Conservation (phyloP, 2,797 vertebrate genomes). For the Lophius americanus region DNA sequence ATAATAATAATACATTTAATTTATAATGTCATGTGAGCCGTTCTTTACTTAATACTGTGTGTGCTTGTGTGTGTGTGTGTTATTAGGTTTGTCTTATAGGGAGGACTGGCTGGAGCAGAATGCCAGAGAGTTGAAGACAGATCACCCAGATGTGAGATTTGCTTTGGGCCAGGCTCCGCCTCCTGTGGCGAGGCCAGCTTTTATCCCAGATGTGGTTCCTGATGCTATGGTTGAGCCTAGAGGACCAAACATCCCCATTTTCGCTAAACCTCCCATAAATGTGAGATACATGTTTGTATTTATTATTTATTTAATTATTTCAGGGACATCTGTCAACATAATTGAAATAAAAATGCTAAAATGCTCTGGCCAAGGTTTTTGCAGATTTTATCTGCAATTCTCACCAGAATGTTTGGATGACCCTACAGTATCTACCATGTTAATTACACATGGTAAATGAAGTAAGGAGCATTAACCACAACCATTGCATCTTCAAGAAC, state of each 20-base stretch:
- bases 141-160: conserved; percentile 74
- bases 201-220: conserved; percentile 19
- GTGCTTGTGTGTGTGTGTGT: conserved; percentile 14
- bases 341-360: background rate
- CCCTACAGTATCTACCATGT: too few species aligned
- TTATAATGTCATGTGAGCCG: too few species aligned
- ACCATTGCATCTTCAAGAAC: too few species aligned
- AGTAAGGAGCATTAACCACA: too few species aligned
- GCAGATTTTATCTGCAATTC: background rate
- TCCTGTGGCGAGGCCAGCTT: conserved; percentile 33
- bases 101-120: conserved; percentile 75
- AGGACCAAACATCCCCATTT: conserved; percentile 57
- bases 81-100: conserved; percentile 75
- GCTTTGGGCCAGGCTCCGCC: conserved; percentile 24
- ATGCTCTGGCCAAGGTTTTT: too few species aligned
- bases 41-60: background rate
- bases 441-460: too few species aligned
- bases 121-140: conserved; percentile 73
- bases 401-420: too few species aligned
- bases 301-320: background rate
- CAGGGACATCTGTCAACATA: background rate
- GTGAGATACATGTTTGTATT: conserved; percentile 41
- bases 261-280: conserved; percentile 73
- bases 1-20: too few species aligned
- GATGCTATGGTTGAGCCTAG: conserved; percentile 47